Evolutionary conservation across 2,113 vertebrate species (phyloP).

Genomic region (Hiodon tergisus): DNA sequence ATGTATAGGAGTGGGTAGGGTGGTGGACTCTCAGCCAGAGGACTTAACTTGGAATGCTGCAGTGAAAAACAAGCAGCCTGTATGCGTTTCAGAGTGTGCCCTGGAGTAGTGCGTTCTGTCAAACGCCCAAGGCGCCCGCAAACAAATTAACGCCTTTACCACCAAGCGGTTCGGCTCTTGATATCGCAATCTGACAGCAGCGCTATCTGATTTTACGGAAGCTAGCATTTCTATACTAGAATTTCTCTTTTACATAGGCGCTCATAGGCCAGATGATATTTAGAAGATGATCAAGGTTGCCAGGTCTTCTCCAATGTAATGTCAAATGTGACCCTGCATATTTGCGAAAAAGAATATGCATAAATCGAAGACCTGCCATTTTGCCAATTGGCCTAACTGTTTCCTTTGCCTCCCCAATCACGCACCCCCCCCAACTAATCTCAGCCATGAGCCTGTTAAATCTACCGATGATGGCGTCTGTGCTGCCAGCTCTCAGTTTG

Average conservation of each 20-base stretch:
- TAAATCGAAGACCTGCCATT: too few species aligned
- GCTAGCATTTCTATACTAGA: too few species aligned
- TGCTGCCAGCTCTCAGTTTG: slow-evolving; percentile 13
- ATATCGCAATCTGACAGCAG: too few species aligned
- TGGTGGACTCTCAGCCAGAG: too few species aligned
- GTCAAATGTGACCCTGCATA: background rate
- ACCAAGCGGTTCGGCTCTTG: too few species aligned
- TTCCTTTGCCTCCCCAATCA: background rate
- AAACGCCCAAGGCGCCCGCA: too few species aligned
- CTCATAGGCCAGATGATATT: background rate
- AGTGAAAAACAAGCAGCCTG: background rate
- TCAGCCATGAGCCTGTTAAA: slow-evolving; percentile 11
- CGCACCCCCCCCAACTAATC: background rate
- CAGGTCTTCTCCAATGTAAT: background rate
- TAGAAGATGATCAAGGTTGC: background rate
- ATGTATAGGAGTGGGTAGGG: too few species aligned
- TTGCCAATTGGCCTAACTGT: too few species aligned
- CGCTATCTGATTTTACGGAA: too few species aligned
- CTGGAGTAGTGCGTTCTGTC: too few species aligned
- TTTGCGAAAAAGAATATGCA: background rate
- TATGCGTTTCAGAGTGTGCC: background rate
- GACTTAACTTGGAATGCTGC: background rate
- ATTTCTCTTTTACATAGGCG: background rate
- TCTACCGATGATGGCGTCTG: slow-evolving; percentile 15
- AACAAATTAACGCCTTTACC: too few species aligned